A percentile compares a stretch with the other conserved stretches of the same genome.
Conservation (phyloP, 2,797 vertebrate genomes). For the Mustela erminea region DNA sequence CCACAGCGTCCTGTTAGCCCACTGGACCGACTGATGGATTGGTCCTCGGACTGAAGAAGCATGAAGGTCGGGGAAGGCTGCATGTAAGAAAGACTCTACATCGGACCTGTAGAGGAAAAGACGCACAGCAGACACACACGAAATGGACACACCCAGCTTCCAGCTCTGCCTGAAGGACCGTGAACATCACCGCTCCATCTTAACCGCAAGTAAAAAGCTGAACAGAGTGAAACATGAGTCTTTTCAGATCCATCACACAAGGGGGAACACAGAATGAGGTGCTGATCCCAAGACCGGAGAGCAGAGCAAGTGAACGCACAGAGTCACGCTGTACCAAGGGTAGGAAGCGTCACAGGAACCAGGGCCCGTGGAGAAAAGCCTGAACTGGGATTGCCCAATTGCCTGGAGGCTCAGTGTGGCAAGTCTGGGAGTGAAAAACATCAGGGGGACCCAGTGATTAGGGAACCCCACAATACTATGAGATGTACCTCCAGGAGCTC, state of each 20-base stretch:
- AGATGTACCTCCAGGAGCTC: not conserved
- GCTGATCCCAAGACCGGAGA: not conserved
- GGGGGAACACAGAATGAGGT: no score
- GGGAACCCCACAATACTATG: not conserved
- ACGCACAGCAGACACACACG: fast-evolving
- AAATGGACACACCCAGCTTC: fast-evolving
- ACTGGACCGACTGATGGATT: fast-evolving
- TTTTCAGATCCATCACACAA: fast-evolving
- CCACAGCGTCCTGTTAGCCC: no score
- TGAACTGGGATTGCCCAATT: not conserved
- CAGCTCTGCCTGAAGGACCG: fast-evolving
- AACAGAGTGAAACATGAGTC: not conserved
- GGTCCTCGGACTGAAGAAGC: not conserved
- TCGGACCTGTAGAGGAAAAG: not conserved
- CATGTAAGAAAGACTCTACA: not conserved
- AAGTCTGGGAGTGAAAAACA: not conserved
- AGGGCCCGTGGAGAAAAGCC: fast-evolving
- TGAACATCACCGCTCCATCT: fast-evolving
- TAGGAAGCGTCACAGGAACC: fast-evolving
- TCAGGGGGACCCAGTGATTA: not conserved
- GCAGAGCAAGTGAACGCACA: not conserved
- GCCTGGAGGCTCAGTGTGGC: not conserved
- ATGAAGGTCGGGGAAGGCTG: not conserved
- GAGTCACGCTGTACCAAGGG: no score
- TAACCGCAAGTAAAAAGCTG: not conserved